Evolutionary conservation across 1,140 invertebrate genomes (phyloP).

Genomic region (Macrobrachium rosenbergii): DNA sequence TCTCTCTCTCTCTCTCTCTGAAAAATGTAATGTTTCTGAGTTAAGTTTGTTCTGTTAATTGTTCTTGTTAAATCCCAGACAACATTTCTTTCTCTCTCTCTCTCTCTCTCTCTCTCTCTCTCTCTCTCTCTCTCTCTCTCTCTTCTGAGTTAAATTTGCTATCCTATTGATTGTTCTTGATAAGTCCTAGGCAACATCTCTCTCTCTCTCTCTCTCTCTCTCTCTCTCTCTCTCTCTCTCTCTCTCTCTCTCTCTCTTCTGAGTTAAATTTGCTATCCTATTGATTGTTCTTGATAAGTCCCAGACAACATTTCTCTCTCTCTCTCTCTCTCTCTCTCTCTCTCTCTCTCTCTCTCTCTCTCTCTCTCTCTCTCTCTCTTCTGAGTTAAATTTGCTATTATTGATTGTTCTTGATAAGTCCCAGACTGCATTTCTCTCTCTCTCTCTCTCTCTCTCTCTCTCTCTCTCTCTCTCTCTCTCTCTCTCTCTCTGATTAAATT

Average conservation of each 20-base stretch:
- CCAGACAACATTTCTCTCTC: background rate
- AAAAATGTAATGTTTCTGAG: too few species aligned
- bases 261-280: too few species aligned
- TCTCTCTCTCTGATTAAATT: background rate
- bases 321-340: background rate
- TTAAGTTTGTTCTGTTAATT: too few species aligned
- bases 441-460: constrained; percentile 8
- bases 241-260: background rate
- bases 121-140: constrained; percentile 18
- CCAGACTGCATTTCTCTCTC: background rate
- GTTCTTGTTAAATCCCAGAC: background rate
- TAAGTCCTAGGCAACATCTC: background rate
- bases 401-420: background rate
- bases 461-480: constrained; percentile 21
- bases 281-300: background rate
- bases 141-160: background rate
- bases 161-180: background rate
- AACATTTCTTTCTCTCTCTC: background rate
- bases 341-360: constrained; percentile 24
- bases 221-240: constrained; percentile 24
- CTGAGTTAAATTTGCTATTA: too few species aligned
- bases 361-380: background rate
- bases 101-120: constrained; percentile 22
- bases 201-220: background rate
- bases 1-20: background rate